Percentiles rank a stretch among this genome's conserved stretches.
Conservation (phyloP, 2,888 invertebrate species). For the Aspidapion aeneum region DNA sequence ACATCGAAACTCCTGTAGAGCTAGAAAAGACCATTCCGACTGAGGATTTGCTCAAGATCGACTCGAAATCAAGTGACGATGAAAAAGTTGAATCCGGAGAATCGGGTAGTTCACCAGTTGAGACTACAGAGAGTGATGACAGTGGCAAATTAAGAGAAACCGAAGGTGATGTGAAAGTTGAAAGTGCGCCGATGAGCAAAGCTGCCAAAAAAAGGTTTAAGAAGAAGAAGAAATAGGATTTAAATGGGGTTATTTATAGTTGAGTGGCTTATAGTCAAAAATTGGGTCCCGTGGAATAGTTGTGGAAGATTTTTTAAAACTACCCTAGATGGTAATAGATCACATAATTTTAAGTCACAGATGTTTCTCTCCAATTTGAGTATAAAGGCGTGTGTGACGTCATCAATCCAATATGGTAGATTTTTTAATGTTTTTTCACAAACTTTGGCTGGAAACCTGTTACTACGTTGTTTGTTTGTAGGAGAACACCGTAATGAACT, state of each 20-base stretch:
- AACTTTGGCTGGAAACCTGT: too few relatives aligned
- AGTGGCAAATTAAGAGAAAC: constrained; percentile 45
- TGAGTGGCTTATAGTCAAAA: neutral
- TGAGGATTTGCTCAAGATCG: constrained; percentile 40
- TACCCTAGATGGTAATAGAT: too few relatives aligned
- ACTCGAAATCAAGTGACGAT: constrained; percentile 57
- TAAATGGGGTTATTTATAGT: neutral
- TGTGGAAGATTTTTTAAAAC: too few relatives aligned
- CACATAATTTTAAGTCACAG: too few relatives aligned
- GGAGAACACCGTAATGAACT: too few relatives aligned
- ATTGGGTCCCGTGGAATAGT: neutral
- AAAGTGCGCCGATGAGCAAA: constrained; percentile 34
- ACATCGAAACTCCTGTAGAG: constrained; percentile 32
- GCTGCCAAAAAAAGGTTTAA: constrained; percentile 56
- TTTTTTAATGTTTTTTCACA: too few relatives aligned
- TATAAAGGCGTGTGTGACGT: too few relatives aligned
- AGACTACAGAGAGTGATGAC: constrained; percentile 58
- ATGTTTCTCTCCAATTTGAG: too few relatives aligned
- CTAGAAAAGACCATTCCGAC: constrained; percentile 11
- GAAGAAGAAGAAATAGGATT: constrained; percentile 58
- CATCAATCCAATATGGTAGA: too few relatives aligned
- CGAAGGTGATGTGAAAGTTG: constrained; percentile 33
- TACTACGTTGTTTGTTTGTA: too few relatives aligned
- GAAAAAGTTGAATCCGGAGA: constrained; percentile 51
- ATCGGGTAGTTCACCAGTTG: constrained; percentile 50